These are phyloP conservation scores for Agrotis ipsilon DNA, from an alignment of 2,888 invertebrate genomes.

Conservation along the genomic window DNA sequence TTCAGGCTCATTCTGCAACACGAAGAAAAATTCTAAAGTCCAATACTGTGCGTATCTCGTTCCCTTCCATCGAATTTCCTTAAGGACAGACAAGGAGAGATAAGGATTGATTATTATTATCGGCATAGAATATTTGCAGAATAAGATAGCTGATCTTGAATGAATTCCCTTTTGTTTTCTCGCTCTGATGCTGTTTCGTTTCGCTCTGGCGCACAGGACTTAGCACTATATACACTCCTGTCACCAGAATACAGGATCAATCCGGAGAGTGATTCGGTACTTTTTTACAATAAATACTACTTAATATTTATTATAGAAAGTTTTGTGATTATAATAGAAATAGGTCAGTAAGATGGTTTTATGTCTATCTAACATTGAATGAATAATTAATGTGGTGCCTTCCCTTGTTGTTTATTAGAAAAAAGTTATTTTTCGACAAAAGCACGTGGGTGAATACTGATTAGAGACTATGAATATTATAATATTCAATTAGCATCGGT, in stretches of 20 bases:
- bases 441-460: background rate
- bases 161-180: constrained; percentile 87
- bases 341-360: background rate
- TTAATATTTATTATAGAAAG: constrained; percentile 30
- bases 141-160: constrained; percentile 86
- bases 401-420: constrained; percentile 4
- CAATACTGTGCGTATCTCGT: constrained; percentile 67
- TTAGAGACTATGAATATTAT: constrained; percentile 2
- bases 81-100: constrained; percentile 73
- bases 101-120: constrained; percentile 80
- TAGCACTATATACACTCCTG: constrained; percentile 81
- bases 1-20: constrained; percentile 84
- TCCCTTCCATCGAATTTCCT: constrained; percentile 62
- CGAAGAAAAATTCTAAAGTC: constrained; percentile 74
- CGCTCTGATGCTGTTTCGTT: constrained; percentile 80
- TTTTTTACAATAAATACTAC: constrained; percentile 56
- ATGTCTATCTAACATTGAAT: constrained; percentile 6
- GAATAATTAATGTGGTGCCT: background rate
- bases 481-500: constrained; percentile 18
- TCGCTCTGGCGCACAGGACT: constrained; percentile 82
- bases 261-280: constrained; percentile 82
- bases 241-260: constrained; percentile 87
- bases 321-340: constrained; percentile 35
- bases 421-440: constrained; percentile 6
- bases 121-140: constrained; percentile 79